Conservation (phyloP, 2,888 invertebrate genomes). For the Nemurella pictetii region DNA sequence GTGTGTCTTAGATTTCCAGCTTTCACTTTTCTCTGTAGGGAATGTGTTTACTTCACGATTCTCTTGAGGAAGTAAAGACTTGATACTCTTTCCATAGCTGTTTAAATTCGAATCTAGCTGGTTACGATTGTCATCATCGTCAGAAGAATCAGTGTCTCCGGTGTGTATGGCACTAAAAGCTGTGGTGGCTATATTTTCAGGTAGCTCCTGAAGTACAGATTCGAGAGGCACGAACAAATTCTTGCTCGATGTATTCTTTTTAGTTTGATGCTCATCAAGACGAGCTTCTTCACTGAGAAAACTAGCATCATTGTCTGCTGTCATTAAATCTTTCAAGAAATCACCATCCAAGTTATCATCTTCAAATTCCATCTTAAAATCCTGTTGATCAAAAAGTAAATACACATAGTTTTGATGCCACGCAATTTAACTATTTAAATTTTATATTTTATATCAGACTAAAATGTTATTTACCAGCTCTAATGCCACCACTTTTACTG, state of each 20-base stretch:
- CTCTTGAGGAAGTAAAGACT: conserved; percentile 54
- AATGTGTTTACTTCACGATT: not conserved
- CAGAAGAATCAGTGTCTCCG: conserved; percentile 75
- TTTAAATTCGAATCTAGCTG: conserved; percentile 73
- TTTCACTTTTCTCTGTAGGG: not conserved
- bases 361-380: not conserved
- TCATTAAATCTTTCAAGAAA: not conserved
- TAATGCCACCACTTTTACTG: too few relatives aligned
- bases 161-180: conserved; percentile 55
- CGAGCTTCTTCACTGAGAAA: not conserved
- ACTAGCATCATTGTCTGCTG: not conserved
- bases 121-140: conserved; percentile 77
- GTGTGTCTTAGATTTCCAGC: not conserved
- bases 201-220: not conserved
- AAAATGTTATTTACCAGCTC: too few relatives aligned
- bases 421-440: too few relatives aligned
- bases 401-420: too few relatives aligned
- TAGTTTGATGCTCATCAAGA: not conserved
- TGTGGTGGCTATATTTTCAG: not conserved
- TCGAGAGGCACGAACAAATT: not conserved
- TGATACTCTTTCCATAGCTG: conserved; percentile 70
- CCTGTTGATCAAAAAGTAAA: not conserved
- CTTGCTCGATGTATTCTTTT: not conserved
- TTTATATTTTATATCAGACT: too few relatives aligned
- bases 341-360: not conserved